These are phyloP conservation scores for Drosophila tanythrix DNA, from an alignment of 2,888 invertebrate species.

Conservation along the genomic window DNA sequence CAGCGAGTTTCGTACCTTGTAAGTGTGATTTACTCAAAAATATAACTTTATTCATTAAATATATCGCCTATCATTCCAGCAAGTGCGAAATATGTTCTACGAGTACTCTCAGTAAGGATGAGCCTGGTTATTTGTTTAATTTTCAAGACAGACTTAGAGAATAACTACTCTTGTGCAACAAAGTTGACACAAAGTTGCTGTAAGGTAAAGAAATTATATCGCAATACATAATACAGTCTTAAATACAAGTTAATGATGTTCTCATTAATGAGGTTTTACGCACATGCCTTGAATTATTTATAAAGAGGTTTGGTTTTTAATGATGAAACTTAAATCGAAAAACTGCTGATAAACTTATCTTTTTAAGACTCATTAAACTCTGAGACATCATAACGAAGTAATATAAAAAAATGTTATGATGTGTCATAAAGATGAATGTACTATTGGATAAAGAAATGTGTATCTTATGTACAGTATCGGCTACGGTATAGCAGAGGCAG, in stretches of 20 bases:
- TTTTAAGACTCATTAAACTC: conserved; percentile 2
- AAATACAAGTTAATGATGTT: no score
- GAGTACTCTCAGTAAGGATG: conserved; percentile 81
- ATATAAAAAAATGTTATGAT: neutral
- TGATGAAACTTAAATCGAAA: neutral
- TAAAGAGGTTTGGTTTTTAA: conserved; percentile 25
- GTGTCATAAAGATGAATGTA: neutral
- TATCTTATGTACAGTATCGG: neutral
- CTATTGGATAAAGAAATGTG: neutral
- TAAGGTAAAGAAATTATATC: no score
- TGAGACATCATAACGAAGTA: neutral
- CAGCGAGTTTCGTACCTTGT: conserved; percentile 86
- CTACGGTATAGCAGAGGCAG: neutral
- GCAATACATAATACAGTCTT: no score
- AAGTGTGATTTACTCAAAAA: conserved; percentile 44
- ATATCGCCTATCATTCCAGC: conserved; percentile 74
- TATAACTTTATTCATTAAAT: neutral
- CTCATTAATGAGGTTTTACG: no score
- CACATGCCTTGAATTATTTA: neutral
- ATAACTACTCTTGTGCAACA: conserved; percentile 41
- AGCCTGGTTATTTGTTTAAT: conserved; percentile 85
- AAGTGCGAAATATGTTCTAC: conserved; percentile 85
- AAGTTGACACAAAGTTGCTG: conserved; percentile 32
- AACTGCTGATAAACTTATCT: neutral
- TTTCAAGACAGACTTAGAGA: conserved; percentile 83